Base-by-base conservation (phyloP, 2,888 invertebrate species). In the Pseudoips prasinana region DNA sequence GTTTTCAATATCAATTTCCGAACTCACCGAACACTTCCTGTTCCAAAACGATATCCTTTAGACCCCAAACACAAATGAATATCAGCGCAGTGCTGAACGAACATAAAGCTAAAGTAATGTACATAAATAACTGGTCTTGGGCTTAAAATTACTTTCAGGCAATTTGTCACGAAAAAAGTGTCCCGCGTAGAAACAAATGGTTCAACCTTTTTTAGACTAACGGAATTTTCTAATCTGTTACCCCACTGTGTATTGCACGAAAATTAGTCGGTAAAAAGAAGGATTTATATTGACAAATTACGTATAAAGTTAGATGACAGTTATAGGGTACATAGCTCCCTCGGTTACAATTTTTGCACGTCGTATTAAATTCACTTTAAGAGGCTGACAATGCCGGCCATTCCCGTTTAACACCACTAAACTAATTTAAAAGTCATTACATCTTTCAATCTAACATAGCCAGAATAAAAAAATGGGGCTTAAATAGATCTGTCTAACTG, bases 131-230 rank as follows among this genome's bases (percentile, higher is more conserved):
- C 77, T 66, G 72, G 68, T 71, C 73, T 77, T 74, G 67, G 71
- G 75, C 73, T 77, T 76, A 80, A 83, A 84, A 82, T 84, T 83
- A 82, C 81, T 80, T 80, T 76, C 83, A 75, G 75, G 68, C 83
- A 81, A 84, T 84, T 84, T 83, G 84, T 83, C 79, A 73, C 73
- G 74, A 70, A 73, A 77, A 48, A 82, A 82, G 73, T 76, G 76
- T 74, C 76, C 70, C 68, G 53, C 51, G 53, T 54, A 52, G 68
- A 70, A 77, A 83, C 73, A 76, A 82, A 83, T 81, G 78, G 78
- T 62, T 62, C 74, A 72, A 77, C 81, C 81, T 76, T 83, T 79
- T 59, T 81, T 74, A 70, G 60, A 67, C 61, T 67, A 74, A 73
- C 69, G 70, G 70, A 72, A 74, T 72, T 75, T 71, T 70, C 69